A percentile compares a stretch with the other conserved stretches of the same genome.
These are phyloP conservation scores for Mermis nigrescens DNA, from an alignment of 2,888 invertebrate genomes.

Conservation along the genomic window DNA sequence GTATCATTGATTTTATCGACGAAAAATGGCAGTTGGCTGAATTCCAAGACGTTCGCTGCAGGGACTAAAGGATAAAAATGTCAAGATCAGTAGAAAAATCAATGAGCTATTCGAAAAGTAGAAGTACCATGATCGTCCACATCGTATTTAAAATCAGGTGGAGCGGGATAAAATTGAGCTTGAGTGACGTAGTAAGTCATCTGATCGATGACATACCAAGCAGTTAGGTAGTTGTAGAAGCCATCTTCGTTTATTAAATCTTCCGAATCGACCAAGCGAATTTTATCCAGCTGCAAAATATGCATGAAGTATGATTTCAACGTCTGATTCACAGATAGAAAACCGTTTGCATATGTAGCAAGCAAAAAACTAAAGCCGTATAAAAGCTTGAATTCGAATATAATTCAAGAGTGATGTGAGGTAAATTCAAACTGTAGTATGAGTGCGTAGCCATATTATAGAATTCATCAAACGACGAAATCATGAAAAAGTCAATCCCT, in stretches of 20 bases:
- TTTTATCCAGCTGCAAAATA: neutral
- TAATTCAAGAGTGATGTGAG: too few relatives aligned
- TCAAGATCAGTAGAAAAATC: too few relatives aligned
- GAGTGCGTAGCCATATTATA: too few relatives aligned
- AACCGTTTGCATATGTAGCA: neutral
- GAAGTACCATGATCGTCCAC: neutral
- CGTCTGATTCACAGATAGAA: neutral
- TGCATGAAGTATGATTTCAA: too few relatives aligned
- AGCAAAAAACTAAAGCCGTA: too few relatives aligned
- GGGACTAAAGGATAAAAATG: neutral
- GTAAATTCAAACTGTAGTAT: too few relatives aligned
- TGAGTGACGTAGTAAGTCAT: constrained; percentile 66
- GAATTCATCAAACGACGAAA: too few relatives aligned
- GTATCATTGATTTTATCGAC: constrained; percentile 30
- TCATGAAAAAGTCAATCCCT: too few relatives aligned
- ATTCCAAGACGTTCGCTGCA: constrained; percentile 47
- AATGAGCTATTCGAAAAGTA: neutral
- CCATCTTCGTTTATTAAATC: constrained; percentile 51
- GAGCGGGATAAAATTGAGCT: constrained; percentile 69
- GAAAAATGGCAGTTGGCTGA: constrained; percentile 86
- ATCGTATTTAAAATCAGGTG: constrained; percentile 43
- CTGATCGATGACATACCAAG: constrained; percentile 85
- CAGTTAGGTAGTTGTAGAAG: constrained; percentile 91
- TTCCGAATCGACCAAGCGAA: constrained; percentile 19
- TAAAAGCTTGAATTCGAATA: too few relatives aligned